Evolutionary conservation across 1,140 invertebrate genomes (phyloP).

Genomic region (Drosophila arawakana): DNA sequence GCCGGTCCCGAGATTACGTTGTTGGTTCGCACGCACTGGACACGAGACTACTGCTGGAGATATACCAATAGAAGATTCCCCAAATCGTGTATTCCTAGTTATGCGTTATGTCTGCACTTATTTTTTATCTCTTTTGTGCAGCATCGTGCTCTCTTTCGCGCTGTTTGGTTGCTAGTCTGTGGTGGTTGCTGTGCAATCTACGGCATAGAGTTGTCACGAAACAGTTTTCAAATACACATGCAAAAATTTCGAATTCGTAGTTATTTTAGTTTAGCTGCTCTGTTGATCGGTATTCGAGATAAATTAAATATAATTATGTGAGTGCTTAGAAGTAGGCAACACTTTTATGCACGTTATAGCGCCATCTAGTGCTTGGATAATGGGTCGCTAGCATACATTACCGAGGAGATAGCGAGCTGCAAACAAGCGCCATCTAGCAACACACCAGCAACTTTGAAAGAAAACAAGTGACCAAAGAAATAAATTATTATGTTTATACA

Average conservation of each 20-base stretch:
- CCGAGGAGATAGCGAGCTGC: too few relatives aligned
- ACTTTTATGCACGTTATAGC: too few relatives aligned
- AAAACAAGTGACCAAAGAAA: too few relatives aligned
- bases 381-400: too few relatives aligned
- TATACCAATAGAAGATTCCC: conserved; percentile 3
- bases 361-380: too few relatives aligned
- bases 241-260: neutral
- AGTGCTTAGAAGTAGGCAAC: too few relatives aligned
- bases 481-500: too few relatives aligned
- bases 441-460: too few relatives aligned
- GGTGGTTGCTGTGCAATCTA: conserved; percentile 18
- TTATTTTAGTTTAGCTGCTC: too few relatives aligned
- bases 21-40: conserved; percentile 47
- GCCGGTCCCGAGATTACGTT: conserved; percentile 42
- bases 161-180: neutral
- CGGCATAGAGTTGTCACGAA: conserved; percentile 11
- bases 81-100: conserved; percentile 23
- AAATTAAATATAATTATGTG: too few relatives aligned
- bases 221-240: neutral
- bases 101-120: conserved; percentile 13
- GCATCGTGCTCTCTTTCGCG: neutral
- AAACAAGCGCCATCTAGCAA: too few relatives aligned
- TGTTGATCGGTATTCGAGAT: too few relatives aligned
- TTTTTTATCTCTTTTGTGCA: neutral
- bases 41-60: conserved; percentile 44